Conservation (phyloP, 2,797 vertebrate genomes). For the Smutsia temminckii region DNA sequence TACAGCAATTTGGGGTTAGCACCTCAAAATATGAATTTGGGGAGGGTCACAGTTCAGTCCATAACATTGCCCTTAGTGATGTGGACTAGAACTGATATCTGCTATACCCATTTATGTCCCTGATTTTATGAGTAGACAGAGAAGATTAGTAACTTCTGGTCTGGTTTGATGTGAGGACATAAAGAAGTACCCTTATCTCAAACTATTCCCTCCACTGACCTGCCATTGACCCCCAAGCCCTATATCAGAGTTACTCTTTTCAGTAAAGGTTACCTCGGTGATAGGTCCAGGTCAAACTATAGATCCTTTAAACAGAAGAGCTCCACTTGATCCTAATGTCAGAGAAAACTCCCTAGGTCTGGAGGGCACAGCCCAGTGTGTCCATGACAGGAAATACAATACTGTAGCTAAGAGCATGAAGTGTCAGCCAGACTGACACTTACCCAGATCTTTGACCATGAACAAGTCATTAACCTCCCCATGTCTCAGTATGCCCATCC, state of each 20-base stretch:
- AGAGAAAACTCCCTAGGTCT: not conserved
- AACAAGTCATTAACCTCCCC: not conserved
- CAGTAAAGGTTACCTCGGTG: not conserved
- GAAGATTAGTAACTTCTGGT: not conserved
- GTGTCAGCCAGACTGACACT: not conserved
- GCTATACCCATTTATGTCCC: not conserved
- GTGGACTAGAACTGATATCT: not conserved
- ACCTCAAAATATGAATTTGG: not conserved
- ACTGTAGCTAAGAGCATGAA: not conserved
- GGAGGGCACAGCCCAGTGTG: not conserved
- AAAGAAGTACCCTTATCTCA: not conserved
- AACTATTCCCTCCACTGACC: not conserved
- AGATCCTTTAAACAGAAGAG: slow-evolving; percentile 4
- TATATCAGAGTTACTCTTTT: slow-evolving; percentile 40
- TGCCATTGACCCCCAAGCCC: not conserved
- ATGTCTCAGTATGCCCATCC: not conserved
- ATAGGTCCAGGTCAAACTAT: not conserved
- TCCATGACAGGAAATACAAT: not conserved
- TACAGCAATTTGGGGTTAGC: not conserved
- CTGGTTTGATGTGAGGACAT: not conserved
- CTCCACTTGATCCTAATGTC: not conserved
- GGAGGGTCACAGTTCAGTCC: not conserved
- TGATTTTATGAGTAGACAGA: not conserved
- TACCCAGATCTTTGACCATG: not conserved
- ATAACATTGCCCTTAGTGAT: not conserved